A percentile compares a stretch with the other conserved stretches of the same genome.
Evolutionary conservation across 1,140 invertebrate genomes (phyloP).

Genomic region (Paralvinella palmiformis): DNA sequence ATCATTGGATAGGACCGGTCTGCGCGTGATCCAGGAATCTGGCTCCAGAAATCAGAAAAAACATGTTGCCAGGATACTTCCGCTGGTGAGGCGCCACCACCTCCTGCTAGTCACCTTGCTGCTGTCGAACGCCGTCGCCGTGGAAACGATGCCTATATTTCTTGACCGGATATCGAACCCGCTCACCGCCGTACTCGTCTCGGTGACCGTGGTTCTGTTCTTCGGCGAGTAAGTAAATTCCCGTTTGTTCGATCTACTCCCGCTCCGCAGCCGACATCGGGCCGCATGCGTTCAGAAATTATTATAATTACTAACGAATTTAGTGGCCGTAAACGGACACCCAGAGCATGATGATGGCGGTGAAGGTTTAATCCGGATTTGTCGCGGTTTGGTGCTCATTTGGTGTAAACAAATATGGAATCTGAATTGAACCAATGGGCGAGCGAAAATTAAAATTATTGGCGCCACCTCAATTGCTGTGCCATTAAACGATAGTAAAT

Average conservation of each 20-base stretch:
- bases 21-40: slow-evolving; percentile 37
- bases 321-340: too few species aligned
- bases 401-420: too few species aligned
- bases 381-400: too few species aligned
- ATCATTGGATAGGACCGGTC: slow-evolving; percentile 39
- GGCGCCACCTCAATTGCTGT: too few species aligned
- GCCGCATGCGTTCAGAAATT: too few species aligned
- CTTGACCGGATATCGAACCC: slow-evolving; percentile 42
- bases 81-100: slow-evolving; percentile 41
- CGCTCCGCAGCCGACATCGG: too few species aligned
- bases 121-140: slow-evolving; percentile 42
- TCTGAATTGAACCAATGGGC: too few species aligned
- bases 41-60: slow-evolving; percentile 36
- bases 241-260: too few species aligned
- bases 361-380: too few species aligned
- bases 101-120: slow-evolving; percentile 43
- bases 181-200: slow-evolving; percentile 40
- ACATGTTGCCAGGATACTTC: slow-evolving; percentile 39
- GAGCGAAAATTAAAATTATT: too few species aligned
- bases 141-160: slow-evolving; percentile 50
- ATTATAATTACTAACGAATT: background rate
- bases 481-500: too few species aligned
- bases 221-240: slow-evolving; percentile 47
- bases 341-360: too few species aligned
- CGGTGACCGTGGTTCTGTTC: slow-evolving; percentile 45